Percentiles rank a stretch among this genome's conserved stretches.
Conservation (phyloP, 2,113 vertebrate species). For the Calonectris borealis region DNA sequence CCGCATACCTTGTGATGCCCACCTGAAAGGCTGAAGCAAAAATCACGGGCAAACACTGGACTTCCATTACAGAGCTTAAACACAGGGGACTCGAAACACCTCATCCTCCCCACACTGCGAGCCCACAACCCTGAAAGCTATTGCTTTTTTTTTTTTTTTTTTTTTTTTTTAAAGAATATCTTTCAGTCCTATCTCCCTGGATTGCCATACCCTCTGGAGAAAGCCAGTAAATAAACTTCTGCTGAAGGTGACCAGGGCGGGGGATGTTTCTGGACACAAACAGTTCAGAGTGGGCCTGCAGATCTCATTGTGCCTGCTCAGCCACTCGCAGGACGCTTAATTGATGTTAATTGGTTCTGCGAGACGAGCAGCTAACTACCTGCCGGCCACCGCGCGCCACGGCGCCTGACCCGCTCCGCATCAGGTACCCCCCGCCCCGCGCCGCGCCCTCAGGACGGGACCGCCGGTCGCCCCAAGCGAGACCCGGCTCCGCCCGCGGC, state of each 20-base stretch:
- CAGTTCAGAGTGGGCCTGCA: neutral
- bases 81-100: neutral
- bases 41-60: neutral
- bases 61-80: neutral
- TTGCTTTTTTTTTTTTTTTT: no score
- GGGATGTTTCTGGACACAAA: neutral
- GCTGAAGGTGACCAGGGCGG: neutral
- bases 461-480: neutral
- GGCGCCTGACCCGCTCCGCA: neutral
- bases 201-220: fast-evolving
- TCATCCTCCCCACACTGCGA: neutral
- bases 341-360: fast-evolving
- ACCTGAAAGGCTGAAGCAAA: neutral
- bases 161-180: no score
- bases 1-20: neutral
- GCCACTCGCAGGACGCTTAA: neutral
- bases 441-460: no score
- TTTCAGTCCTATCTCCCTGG: no score
- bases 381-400: neutral
- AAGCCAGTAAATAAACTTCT: neutral
- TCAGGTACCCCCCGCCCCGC: no score
- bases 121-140: neutral
- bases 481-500: no score
- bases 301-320: neutral
- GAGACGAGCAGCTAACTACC: neutral